These are phyloP conservation scores for Hippocampus guttulatus DNA, from an alignment of 2,113 vertebrate genomes.

Conservation along the genomic window DNA sequence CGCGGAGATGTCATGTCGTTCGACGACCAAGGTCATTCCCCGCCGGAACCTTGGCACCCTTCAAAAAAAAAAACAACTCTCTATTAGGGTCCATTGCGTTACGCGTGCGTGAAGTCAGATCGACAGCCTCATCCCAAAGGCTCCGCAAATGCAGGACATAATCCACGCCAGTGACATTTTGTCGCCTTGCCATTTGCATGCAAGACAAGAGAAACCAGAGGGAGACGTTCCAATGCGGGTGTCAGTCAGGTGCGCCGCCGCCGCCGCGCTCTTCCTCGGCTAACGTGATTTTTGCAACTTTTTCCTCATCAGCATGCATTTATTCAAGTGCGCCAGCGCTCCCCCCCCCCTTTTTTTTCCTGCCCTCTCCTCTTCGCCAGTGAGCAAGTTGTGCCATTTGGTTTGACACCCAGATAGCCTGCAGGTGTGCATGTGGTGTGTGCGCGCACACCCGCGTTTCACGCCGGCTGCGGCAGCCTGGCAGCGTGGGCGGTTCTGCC, in stretches of 20 bases:
- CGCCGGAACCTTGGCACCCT: conserved; percentile 30
- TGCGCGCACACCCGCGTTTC: conserved; percentile 57
- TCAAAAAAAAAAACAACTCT: not conserved
- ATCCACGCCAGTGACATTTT: conserved; percentile 51
- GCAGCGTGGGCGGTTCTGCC: conserved; percentile 78
- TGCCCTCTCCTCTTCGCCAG: conserved; percentile 40
- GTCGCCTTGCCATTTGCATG: conserved; percentile 29
- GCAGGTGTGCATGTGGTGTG: conserved; percentile 42
- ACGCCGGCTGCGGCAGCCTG: conserved; percentile 69
- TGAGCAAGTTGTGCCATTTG: conserved; percentile 36
- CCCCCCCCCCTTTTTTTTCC: conserved; percentile 23
- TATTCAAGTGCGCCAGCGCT: conserved; percentile 49
- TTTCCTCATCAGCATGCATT: conserved; percentile 58
- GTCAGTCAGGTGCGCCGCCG: conserved; percentile 24
- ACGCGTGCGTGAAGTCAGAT: conserved; percentile 51
- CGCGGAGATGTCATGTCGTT: conserved; percentile 60
- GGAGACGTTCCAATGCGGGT: conserved; percentile 17
- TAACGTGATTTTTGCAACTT: conserved; percentile 34
- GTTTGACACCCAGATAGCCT: conserved; percentile 51
- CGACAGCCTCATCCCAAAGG: conserved; percentile 49
- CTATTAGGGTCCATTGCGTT: conserved; percentile 48
- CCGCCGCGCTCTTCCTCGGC: conserved; percentile 1
- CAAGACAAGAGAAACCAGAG: conserved; percentile 21
- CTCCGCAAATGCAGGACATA: conserved; percentile 58
- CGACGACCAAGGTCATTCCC: conserved; percentile 69